Evolutionary conservation across 2,888 invertebrate genomes (phyloP), one percentile per base, ranked within the genome.

Genomic region (Rotaria magnacalcarata): DNA sequence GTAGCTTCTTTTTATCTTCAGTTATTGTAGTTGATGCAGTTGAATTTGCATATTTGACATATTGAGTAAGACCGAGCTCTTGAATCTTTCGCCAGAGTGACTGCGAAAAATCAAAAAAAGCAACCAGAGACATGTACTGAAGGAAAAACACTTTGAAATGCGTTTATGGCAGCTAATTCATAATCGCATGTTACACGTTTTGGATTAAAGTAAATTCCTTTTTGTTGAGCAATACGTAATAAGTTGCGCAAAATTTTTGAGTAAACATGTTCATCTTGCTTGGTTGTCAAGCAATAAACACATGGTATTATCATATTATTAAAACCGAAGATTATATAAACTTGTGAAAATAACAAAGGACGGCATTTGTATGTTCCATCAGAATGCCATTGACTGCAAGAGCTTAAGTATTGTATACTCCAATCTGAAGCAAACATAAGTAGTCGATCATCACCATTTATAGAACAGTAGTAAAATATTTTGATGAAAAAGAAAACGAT

Each of bases 241-340:
- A 58, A 24, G 7, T 58, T 24, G 0, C 8, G 58, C 1, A 54
- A 11, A 0, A n/a, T 58, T n/a, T 58, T 58, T 1, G 8, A 0
- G 8, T 58, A 58, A 5, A 58, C 11, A 8, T n/a, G 21, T 58
- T 58, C 58, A 8, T 58, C 58, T 7, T 58, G 24, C 10, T 58
- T 58, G 0, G 58, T 58, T n/a, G 58, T 58, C 11, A 58, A n/a
- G 11, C 58, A 58, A 58, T 58, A 58, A 0, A n/a, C n/a, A 10
- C 58, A 58, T 58, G n/a, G n/a, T 58, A 58, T 58, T n/a, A 58
- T n/a, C n/a, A 58, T 58, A 21, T n/a, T n/a, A n/a, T 58, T 58
- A 24, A 58, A 58, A 10, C 58, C n/a, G n/a, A 58, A 58, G 1
- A 58, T n/a, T n/a, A n/a, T 58, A 58, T 58, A 58, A 2, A 58